Base-by-base conservation (phyloP, 2,113 vertebrate genomes). In the Platichthys stellatus region DNA sequence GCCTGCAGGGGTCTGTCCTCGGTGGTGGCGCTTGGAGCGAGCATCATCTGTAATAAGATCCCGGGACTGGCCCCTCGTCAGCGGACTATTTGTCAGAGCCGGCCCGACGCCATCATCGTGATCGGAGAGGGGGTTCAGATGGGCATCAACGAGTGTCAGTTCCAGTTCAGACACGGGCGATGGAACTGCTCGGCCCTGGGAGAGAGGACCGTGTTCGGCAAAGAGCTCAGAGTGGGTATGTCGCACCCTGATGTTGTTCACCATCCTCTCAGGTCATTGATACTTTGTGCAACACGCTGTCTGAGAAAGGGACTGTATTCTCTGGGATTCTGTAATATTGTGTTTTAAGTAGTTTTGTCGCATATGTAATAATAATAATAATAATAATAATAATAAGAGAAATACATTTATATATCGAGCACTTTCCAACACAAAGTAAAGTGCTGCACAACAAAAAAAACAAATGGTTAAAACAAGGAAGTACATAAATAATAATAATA, bases 1-100 rank as follows among this genome's bases (percentile, higher is more conserved):
- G n/a, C 15, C 93, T 69, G 43, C 91, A 99, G 98, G 88, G 96
- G 96, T 5, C 96, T 98, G 89, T 97, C 97, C 26, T 97, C 97
- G 23, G 98, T 99, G 93, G 96, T 97, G 70, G 97, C 98, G 64
- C 93, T 99, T 90, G 97, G 98, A 82, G 97, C 97, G 56, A 98
- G 97, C 93, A 97, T 99, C 93, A 99, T 99, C 94, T 99, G 98
- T 78, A 99, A 97, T 88, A 99, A 99, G 92, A 99, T 99, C 92
- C 98, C 98, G 17, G 98, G 98, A 35, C 89, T 99, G 78, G 98
- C 97, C 45, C 98, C 98, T 72, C 95, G 98, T 77, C 98, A 99
- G 94, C 92, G 98, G 94, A 97, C 97, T 0, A 99, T 99, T 95
- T 99, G 98, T 93, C 97, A 98, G 94, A 99, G 96, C 95, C 94